Percentiles rank a stretch among this genome's conserved stretches.
phyloP scores from a whole-genome alignment of 2,113 vertebrate species.

The Manacus vitellinus region DNA sequence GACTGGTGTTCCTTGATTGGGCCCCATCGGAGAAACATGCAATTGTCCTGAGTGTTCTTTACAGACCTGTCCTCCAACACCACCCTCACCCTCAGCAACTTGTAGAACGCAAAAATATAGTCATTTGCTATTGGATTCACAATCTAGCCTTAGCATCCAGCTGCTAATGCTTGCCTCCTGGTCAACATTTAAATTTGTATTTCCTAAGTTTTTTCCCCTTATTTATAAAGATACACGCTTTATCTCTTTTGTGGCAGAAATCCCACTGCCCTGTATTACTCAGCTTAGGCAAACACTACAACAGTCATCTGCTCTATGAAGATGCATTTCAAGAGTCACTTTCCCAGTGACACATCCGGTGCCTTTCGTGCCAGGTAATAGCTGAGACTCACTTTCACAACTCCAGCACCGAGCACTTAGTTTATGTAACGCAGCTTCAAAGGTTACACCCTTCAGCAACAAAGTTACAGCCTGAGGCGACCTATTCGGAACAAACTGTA shows the following conservation, averaged over 20 bases:
- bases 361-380: accelerated
- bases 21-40: neutral
- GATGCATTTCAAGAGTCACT: neutral
- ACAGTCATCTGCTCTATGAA: neutral
- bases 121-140: neutral
- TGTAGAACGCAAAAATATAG: neutral
- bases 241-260: neutral
- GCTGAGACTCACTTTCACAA: neutral
- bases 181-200: neutral
- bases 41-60: accelerated
- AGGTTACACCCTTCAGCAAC: neutral
- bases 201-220: neutral
- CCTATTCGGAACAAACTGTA: accelerated
- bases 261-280: neutral
- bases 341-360: neutral
- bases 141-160: neutral
- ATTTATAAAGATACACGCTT: neutral
- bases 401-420: accelerated
- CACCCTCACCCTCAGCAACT: neutral
- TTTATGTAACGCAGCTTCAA: neutral
- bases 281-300: neutral
- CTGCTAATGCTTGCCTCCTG: too few species aligned
- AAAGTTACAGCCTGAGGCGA: neutral
- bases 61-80: accelerated
- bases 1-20: neutral